Percentiles rank a stretch among this genome's conserved stretches.
Conservation (phyloP, 2,113 vertebrate species). For the Hypocryptadius cinnamomeus region DNA sequence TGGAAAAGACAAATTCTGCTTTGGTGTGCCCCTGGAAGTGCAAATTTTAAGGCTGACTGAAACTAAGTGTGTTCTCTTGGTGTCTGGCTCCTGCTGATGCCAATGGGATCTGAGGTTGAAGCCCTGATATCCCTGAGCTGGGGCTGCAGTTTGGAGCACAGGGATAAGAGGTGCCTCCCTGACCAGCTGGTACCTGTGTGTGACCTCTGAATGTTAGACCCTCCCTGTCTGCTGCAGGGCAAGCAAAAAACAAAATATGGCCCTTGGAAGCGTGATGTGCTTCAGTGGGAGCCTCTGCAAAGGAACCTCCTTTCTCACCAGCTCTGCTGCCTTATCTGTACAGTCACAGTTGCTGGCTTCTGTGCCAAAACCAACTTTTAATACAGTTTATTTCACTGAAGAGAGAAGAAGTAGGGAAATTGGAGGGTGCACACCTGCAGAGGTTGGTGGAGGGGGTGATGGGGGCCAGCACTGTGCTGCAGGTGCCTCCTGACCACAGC, state of each 20-base stretch:
- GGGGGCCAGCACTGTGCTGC: fast-evolving
- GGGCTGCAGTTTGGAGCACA: neutral
- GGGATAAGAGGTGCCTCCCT: neutral
- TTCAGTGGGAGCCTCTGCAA: neutral
- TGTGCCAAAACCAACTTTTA: neutral
- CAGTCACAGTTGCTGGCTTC: neutral
- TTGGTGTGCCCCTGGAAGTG: neutral
- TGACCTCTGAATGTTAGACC: neutral
- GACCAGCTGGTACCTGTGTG: neutral
- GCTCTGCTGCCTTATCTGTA: neutral
- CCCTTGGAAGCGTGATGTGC: neutral
- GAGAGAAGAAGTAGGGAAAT: neutral
- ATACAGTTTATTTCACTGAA: neutral
- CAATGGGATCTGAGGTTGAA: neutral
- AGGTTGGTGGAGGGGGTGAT: neutral
- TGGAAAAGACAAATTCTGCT: neutral
- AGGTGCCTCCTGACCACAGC: neutral
- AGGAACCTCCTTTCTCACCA: neutral
- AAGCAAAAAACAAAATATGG: neutral
- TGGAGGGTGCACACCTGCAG: neutral
- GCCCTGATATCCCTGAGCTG: neutral
- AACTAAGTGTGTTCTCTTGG: neutral
- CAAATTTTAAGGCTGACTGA: neutral
- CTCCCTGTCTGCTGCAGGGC: neutral
- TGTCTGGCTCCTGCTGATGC: neutral